Base-by-base conservation (phyloP, 1,140 invertebrate genomes). In the Drosophila nannoptera region DNA sequence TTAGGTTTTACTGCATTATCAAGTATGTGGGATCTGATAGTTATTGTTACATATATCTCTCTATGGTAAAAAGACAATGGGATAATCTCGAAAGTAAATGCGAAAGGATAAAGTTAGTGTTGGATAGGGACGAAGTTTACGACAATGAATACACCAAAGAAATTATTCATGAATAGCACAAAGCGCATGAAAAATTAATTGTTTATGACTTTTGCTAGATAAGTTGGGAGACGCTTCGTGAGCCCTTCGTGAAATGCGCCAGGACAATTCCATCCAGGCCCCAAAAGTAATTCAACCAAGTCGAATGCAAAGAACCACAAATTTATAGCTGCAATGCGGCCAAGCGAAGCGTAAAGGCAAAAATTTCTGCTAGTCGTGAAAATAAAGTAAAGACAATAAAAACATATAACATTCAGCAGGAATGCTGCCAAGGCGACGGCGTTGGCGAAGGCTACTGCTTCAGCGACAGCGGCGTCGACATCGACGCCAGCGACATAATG, bases 271-370 rank as follows among this genome's bases (percentile, higher is more conserved):
- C 22, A 59, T 43, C 56, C 54, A 45, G 54, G 42, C 54, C 43
- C 42, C 42, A 31, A 29, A 77, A 74, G 65, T 84, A 78, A 75
- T 73, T 76, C 78, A 71, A 64, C 68, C 61, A 78, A 68, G 81
- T 73, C 65, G 60, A 84, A 73, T 76, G 80, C 82, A 77, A 83
- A 84, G 74, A 83, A 73, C 80, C 81, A 81, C 81, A 81, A 80
- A 83, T 83, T 83, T 83, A 83, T 84, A 80, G 81, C 80, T 83
- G 80, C 81, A 83, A 86, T 83, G 80, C 81, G 80, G 73, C 80
- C 80, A 73, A 56, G 63, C 76, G 73, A 65, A 86, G 73, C 72
- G 66, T 75, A 69, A 52, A 64, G 50, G 66, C 62, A 60, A 52
- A 60, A 75, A 61, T 66, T 75, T 53, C 60, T 82, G 61, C 73